Percentiles rank a stretch among this genome's conserved stretches.
Evolutionary conservation across 2,888 invertebrate species (phyloP).

Genomic region (Dicyrtomina minuta): DNA sequence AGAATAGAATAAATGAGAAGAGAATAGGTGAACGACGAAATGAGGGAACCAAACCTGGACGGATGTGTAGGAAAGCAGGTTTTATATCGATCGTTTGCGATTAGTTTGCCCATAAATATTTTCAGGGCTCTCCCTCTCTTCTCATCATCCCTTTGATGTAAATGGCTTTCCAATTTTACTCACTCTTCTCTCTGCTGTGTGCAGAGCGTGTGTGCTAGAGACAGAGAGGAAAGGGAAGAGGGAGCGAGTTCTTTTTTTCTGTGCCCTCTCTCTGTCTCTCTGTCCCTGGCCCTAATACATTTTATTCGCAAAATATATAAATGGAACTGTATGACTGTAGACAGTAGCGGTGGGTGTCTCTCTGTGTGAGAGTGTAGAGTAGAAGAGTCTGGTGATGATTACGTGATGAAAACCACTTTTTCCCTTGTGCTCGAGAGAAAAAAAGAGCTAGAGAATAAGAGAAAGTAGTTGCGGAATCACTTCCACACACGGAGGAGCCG

Average conservation of each 20-base stretch:
- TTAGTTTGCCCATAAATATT: slow-evolving; percentile 43
- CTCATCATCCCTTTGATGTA: slow-evolving; percentile 38
- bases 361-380: not conserved
- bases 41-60: not conserved
- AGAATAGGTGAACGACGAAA: not conserved
- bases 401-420: slow-evolving; percentile 39
- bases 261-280: not conserved
- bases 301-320: not conserved
- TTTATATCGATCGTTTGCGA: slow-evolving; percentile 34
- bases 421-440: slow-evolving; percentile 4
- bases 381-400: slow-evolving; percentile 17
- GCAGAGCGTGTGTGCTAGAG: too few relatives aligned
- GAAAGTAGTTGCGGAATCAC: slow-evolving; percentile 14
- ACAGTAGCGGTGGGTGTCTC: too few relatives aligned
- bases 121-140: slow-evolving; percentile 27
- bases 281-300: not conserved
- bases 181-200: slow-evolving; percentile 8
- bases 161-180: slow-evolving; percentile 14
- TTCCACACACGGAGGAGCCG: slow-evolving; percentile 24
- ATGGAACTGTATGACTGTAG: too few relatives aligned
- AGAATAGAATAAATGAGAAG: not conserved
- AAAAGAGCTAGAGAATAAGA: slow-evolving; percentile 2
- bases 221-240: too few relatives aligned
- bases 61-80: not conserved
- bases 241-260: slow-evolving; percentile 2